Base-by-base conservation (phyloP, 2,113 vertebrate species). In the Leptobrachium leishanense region DNA sequence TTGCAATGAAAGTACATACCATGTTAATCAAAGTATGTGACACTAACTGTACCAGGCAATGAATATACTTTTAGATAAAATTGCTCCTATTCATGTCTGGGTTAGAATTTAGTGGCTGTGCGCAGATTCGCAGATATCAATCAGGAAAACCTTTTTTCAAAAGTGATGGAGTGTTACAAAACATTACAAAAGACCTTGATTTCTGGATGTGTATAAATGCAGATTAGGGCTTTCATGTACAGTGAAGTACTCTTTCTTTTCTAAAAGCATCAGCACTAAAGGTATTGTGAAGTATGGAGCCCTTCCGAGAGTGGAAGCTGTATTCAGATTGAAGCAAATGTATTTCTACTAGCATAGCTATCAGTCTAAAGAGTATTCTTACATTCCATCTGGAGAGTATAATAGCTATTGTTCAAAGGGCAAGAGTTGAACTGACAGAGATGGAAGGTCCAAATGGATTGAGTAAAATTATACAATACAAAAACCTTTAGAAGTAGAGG, bases 161-260 rank as follows among this genome's bases (percentile, higher is more conserved):
- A 73, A 66, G 69, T 54, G 70, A 79, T 79, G 77, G 77, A 79
- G 77, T 79, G 77, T 79, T 79, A 79, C 40, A 73, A 72, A 79
- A 79, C 69, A 73, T 73, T 79, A 79, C 77, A 79, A 79, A 73
- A 73, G 77, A 67, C 70, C 70, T 79, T 79, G 77, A 79, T 79
- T 79, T 79, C 77, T 79, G 77, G 70, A 68, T 62, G 50, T 40
- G 70, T 66, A 72, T 57, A 57, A 72, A 79, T 79, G 63, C 69
- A 79, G 77, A 79, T 79, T 79, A 79, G 72, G 77, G 77, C 77
- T 79, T 79, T 79, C 70, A 79, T 79, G 70, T 73, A 67, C 69
- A 73, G 69, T 79, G 77, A 73, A 79, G 77, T 67, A 73, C 77
- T 50, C 55, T n/a, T 44, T 70, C 68, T 72, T 59, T 73, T 79